Evolutionary conservation across 2,113 vertebrate species (phyloP), one percentile per base, ranked within the genome.

Genomic region (Coturnix japonica): DNA sequence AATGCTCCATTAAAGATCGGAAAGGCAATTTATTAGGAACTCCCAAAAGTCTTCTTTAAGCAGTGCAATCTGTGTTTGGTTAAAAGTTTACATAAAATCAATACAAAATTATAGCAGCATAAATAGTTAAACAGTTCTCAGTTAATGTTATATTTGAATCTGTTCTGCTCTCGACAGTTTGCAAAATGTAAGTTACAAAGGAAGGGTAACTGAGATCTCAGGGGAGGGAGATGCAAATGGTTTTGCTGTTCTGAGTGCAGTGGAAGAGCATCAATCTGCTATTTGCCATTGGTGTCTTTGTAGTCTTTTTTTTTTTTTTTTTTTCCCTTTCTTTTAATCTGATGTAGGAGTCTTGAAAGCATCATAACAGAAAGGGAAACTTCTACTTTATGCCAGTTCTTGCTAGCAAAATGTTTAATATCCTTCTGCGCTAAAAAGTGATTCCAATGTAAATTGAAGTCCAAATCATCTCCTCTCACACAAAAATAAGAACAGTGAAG

Each of bases 41-140:
- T 97, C 97, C 96, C 95, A 84, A 94, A 97, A 97, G 97, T 71
- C 51, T 93, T 96, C 89, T 97, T 96, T 95, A 97, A 95, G 97
- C 78, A 96, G 91, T 95, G 89, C 91, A 93, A 96, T 97, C 91
- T 97, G 94, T 97, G 94, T 97, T 98, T 97, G 95, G 94, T 96
- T 97, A 96, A 97, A 98, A 97, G 87, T 97, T 97, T 96, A 96
- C 95, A 97, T 93, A 96, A 97, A 97, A 97, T 97, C 97, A 97
- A 97, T 97, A 97, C 95, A 96, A 97, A 97, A 97, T 97, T 96
- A 97, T 96, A 96, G 87, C 90, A 97, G 64, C 94, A 97, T 97
- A 97, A 97, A 97, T 97, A 97, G 95, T 97, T 97, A 97, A 98
- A 93, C 56, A 96, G 93, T 87, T 96, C 90, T 87, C 94, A 70